phyloP scores from a whole-genome alignment of 2,113 vertebrate species.

The Chascanopsetta lugubris region DNA sequence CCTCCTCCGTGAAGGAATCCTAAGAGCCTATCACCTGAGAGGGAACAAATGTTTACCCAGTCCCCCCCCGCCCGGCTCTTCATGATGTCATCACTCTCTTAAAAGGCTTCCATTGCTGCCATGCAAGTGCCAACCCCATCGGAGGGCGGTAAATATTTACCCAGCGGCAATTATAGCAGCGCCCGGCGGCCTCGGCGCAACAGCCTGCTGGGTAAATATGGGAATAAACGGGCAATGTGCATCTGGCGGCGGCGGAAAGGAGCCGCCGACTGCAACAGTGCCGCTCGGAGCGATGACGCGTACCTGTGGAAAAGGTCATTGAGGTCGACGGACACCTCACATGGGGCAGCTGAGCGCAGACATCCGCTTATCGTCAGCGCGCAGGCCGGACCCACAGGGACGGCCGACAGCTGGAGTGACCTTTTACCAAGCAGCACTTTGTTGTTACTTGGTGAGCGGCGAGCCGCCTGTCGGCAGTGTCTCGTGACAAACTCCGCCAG shows the following conservation, averaged over 20 bases:
- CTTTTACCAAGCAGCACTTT: conserved; percentile 36
- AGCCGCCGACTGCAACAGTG: conserved; percentile 15
- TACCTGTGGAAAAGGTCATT: conserved; percentile 55
- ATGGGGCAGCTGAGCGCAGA: conserved; percentile 27
- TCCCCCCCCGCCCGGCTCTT: conserved; percentile 4
- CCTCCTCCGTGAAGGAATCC: conserved; percentile 43
- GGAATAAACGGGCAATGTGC: conserved; percentile 61
- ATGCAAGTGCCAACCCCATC: conserved; percentile 25
- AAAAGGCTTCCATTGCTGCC: conserved; percentile 9
- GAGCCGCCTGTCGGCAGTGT: neutral
- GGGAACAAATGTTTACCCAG: conserved; percentile 61
- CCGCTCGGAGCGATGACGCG: conserved; percentile 32
- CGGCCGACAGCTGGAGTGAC: conserved; percentile 30
- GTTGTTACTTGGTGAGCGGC: conserved; percentile 16
- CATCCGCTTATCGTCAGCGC: conserved; percentile 22
- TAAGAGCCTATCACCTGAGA: conserved; percentile 46
- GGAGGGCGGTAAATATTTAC: conserved; percentile 69
- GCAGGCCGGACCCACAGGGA: conserved; percentile 16
- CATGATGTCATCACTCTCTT: conserved; percentile 52
- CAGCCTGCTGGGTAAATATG: conserved; percentile 62
- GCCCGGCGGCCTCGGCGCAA: conserved; percentile 35
- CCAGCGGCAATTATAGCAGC: conserved; percentile 45
- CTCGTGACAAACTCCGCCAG: neutral
- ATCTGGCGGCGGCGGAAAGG: conserved; percentile 47
- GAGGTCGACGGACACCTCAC: conserved; percentile 20